Conservation (phyloP, 1,140 invertebrate genomes). For the Coenobita brevimanus region DNA sequence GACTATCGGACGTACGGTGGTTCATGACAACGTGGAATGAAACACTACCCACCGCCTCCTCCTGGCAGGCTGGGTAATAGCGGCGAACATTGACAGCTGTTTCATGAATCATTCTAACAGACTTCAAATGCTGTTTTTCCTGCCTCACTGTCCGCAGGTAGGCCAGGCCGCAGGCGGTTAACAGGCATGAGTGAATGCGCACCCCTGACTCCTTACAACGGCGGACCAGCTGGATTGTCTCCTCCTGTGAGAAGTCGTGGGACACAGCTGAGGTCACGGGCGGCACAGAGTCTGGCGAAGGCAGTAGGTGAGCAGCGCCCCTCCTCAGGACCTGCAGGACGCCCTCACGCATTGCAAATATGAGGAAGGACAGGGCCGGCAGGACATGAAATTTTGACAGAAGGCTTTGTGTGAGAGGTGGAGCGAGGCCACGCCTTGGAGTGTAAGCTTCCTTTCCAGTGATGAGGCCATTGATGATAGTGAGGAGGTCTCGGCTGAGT, state of each 20-base stretch:
- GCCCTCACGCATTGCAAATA: not conserved
- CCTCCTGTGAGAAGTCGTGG: constrained; percentile 39
- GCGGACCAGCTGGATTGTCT: constrained; percentile 30
- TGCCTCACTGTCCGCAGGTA: constrained; percentile 31
- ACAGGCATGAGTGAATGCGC: constrained; percentile 47
- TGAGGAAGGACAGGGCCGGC: no score
- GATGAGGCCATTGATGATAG: constrained; percentile 47
- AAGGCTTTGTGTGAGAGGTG: not conserved
- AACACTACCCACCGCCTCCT: constrained; percentile 35
- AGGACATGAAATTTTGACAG: not conserved
- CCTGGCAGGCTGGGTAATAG: constrained; percentile 26
- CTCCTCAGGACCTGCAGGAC: not conserved
- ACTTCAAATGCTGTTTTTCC: constrained; percentile 3
- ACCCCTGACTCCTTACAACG: constrained; percentile 24
- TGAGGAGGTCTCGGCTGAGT: constrained; percentile 42
- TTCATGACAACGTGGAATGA: constrained; percentile 16
- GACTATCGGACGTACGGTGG: not conserved
- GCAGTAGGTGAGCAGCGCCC: constrained; percentile 10
- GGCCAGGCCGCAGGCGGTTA: constrained; percentile 29
- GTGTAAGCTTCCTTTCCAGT: constrained; percentile 14
- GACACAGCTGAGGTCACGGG: not conserved
- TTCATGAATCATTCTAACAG: constrained; percentile 23
- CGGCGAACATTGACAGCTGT: constrained; percentile 50
- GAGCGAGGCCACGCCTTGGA: not conserved
- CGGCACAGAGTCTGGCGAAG: constrained; percentile 2